phyloP scores from a whole-genome alignment of 2,888 invertebrate genomes.

The Alsophila aescularia region DNA sequence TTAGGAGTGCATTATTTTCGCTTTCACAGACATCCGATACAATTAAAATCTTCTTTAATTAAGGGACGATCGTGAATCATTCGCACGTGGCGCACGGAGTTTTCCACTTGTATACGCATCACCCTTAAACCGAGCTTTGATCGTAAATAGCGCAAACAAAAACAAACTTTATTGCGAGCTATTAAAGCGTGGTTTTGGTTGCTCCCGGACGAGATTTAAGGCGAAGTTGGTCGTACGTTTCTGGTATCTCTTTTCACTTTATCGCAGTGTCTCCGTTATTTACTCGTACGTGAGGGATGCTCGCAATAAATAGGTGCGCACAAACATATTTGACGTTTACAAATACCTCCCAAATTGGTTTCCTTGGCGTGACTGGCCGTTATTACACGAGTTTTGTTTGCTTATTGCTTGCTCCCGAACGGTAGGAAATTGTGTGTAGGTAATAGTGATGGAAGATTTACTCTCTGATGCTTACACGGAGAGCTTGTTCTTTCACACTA shows the following conservation, averaged over 20 bases:
- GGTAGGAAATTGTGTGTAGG: slow-evolving; percentile 46
- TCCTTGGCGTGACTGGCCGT: slow-evolving; percentile 78
- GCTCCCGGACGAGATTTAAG: slow-evolving; percentile 56
- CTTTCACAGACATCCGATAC: slow-evolving; percentile 84
- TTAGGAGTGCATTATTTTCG: slow-evolving; percentile 84
- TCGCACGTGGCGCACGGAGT: slow-evolving; percentile 84
- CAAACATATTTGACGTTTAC: slow-evolving; percentile 83
- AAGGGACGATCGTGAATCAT: slow-evolving; percentile 84
- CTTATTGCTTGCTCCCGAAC: slow-evolving; percentile 64
- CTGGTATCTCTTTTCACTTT: slow-evolving; percentile 82
- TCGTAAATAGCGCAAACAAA: slow-evolving; percentile 49
- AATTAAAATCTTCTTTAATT: slow-evolving; percentile 86
- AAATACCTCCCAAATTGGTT: slow-evolving; percentile 81
- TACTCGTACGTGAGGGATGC: slow-evolving; percentile 83
- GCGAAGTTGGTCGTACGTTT: slow-evolving; percentile 59
- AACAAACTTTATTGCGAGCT: slow-evolving; percentile 54
- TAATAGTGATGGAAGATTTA: slow-evolving; percentile 45
- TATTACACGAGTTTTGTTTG: slow-evolving; percentile 75
- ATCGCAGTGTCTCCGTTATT: slow-evolving; percentile 82
- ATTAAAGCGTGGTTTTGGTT: slow-evolving; percentile 56
- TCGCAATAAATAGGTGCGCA: slow-evolving; percentile 81
- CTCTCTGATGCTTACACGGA: slow-evolving; percentile 25
- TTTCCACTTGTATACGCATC: slow-evolving; percentile 79
- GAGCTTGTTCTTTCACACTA: background rate
- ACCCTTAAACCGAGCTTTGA: slow-evolving; percentile 60